Evolutionary conservation across 2,113 vertebrate genomes (phyloP), one percentile per base, ranked within the genome.

Genomic region (Alethe castanea): DNA sequence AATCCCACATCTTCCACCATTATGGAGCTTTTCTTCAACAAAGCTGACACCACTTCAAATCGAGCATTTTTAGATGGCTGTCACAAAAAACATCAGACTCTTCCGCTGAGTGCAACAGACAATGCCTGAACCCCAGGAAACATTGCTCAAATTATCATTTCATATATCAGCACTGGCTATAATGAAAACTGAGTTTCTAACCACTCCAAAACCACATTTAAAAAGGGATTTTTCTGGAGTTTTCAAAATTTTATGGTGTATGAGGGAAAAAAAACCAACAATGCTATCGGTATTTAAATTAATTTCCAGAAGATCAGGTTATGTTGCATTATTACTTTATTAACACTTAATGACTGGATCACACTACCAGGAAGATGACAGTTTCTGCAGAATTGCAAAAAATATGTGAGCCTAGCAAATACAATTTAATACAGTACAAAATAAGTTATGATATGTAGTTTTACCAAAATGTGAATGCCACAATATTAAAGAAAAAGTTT

Each of bases 401-500:
- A 42, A 19, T 26, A 61, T 0, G 3, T 78, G 22, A 86, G 28
- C 44, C 31, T 76, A 76, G 50, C 8, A 92, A 65, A 44, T 9
- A 77, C 56, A 86, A 57, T 94, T 47, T 69, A 62, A 71, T 73
- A 70, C 33, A 89, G n/a, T 14, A 47, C 25, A 94, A 94, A 88
- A 94, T 84, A 81, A 92, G 95, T 96, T 96, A 94, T 80, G 56
- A 87, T 33, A 57, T 62, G 64, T 88, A 90, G 40, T 81, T 89
- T 94, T 93, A 81, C 81, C 88, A 92, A 97, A 97, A 83, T 28
- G 23, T 69, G 83, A 97, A 92, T 95, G 88, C 81, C 80, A 97
- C 78, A 88, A 73, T 95, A 98, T 97, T 97, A 97, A 97, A 96
- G 94, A 91, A 97, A 98, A 98, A 95, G 95, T 98, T 98, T 98